Evolutionary conservation across 2,113 vertebrate species (phyloP), one percentile per base, ranked within the genome.

Genomic region (Chionodraco myersi): DNA sequence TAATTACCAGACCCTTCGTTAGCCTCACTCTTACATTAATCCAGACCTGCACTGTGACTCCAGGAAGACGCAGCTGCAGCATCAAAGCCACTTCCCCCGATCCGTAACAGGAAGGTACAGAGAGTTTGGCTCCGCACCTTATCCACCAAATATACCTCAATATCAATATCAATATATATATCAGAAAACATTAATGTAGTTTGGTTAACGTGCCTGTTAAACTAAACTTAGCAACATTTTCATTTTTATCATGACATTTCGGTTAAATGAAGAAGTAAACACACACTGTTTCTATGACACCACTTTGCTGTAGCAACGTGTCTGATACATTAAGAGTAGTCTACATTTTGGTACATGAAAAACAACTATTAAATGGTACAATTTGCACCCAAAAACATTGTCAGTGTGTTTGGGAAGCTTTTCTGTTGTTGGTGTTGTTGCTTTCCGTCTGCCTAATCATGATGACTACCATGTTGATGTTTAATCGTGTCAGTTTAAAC

Each of bases 1-100:
- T 41, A 41, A 41, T 63, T 72, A 86, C 67, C 68, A 70, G 72
- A 56, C 48, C 18, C 57, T 18, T 36, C 53, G 51, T 61, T 68
- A 74, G 56, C 4, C 47, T 82, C 54, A 16, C 5, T 21, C 49
- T 82, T 62, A 57, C 47, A n/a, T 66, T 5, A 72, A 75, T 48
- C 48, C 51, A 72, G 65, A 88, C 56, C 56, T 53, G 58, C 30
- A 0, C 44, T 61, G 64, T 52, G 54, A 57, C 21, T 78, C 21
- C 9, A 44, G 4, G 26, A 49, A 30, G 69, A 61, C 1, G 10
- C 52, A n/a, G 66, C 77, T 59, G 23, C 4, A 58, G 23, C 23
- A n/a, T 47, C 5, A 26, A 51, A 45, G 36, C 7, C 59, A 18
- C 8, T 44, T 26, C 18, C 34, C 11, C 5, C 3, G 1, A 66